A percentile compares a stretch with the other conserved stretches of the same genome.
Evolutionary conservation across 2,113 vertebrate species (phyloP).

Genomic region (Ptyas mucosa): DNA sequence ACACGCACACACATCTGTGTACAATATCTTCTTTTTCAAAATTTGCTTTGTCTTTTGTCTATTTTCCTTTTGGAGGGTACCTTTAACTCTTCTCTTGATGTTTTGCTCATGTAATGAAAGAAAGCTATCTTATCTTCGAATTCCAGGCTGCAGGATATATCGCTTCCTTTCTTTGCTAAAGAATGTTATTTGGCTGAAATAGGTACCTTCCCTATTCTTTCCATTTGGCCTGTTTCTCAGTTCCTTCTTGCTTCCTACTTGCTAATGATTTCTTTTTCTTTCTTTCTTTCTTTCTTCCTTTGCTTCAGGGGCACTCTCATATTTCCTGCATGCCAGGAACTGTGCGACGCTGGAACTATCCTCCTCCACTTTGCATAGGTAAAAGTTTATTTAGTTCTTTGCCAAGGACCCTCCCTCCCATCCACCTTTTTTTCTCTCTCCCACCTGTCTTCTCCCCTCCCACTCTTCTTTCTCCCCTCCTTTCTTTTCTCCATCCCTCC

Average conservation of each 20-base stretch:
- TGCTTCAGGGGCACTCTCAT: conserved; percentile 88
- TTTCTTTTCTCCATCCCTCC: too few species aligned
- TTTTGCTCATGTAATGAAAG: not conserved
- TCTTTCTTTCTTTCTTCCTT: conserved; percentile 17
- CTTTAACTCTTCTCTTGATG: not conserved
- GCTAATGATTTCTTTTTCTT: not conserved
- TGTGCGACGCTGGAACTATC: conserved; percentile 94
- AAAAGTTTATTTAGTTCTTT: conserved; percentile 40
- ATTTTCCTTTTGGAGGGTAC: not conserved
- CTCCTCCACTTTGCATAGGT: conserved; percentile 96
- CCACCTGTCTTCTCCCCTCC: not conserved
- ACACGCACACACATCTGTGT: not conserved
- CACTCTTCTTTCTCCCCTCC: not conserved
- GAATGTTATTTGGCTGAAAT: not conserved
- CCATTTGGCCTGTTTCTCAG: not conserved
- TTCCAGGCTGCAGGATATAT: not conserved
- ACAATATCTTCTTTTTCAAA: not conserved
- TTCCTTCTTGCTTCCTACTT: not conserved
- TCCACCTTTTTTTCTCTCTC: not conserved
- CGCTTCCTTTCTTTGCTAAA: not conserved
- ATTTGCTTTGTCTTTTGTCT: not conserved
- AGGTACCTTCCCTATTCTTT: not conserved
- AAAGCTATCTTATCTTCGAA: not conserved
- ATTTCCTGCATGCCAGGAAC: conserved; percentile 98
- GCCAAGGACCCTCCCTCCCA: not conserved